Conservation (phyloP, 2,888 invertebrate species). For the Eupsilia transversa region DNA sequence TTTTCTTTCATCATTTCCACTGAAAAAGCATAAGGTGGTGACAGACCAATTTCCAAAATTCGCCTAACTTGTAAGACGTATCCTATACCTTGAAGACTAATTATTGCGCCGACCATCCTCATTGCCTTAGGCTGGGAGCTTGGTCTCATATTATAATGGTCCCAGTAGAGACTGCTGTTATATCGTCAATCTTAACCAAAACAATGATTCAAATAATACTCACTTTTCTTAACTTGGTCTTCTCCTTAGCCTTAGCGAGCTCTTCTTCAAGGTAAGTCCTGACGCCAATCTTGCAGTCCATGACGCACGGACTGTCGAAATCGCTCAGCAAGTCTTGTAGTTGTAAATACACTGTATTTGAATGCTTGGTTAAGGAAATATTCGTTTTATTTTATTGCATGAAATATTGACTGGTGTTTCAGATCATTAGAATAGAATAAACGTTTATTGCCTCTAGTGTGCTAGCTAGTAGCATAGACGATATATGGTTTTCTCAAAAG, state of each 20-base stretch:
- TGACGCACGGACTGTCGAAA: slow-evolving; percentile 97
- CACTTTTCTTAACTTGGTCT: slow-evolving; percentile 97
- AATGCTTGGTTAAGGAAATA: slow-evolving; percentile 79
- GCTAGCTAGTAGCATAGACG: not conserved
- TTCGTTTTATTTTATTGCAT: slow-evolving; percentile 9
- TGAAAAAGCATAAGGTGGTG: no score
- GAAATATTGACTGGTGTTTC: not conserved
- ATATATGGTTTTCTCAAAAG: not conserved
- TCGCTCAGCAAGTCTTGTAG: slow-evolving; percentile 97
- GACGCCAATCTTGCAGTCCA: slow-evolving; percentile 99
- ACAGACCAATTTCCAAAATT: not conserved
- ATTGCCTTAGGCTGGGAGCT: not conserved
- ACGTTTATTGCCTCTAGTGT: not conserved
- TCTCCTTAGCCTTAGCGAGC: slow-evolving; percentile 97
- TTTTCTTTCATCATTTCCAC: no score
- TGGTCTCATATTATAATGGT: not conserved
- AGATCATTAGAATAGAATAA: not conserved
- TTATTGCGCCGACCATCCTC: not conserved
- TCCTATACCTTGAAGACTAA: not conserved
- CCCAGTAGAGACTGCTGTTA: not conserved
- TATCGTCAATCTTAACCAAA: not conserved
- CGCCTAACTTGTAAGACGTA: no score
- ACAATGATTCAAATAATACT: slow-evolving; percentile 64
- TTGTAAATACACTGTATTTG: slow-evolving; percentile 93
- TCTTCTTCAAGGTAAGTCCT: slow-evolving; percentile 98